Base-by-base conservation (phyloP, 1,140 invertebrate species). In the Meloidogyne exigua region DNA sequence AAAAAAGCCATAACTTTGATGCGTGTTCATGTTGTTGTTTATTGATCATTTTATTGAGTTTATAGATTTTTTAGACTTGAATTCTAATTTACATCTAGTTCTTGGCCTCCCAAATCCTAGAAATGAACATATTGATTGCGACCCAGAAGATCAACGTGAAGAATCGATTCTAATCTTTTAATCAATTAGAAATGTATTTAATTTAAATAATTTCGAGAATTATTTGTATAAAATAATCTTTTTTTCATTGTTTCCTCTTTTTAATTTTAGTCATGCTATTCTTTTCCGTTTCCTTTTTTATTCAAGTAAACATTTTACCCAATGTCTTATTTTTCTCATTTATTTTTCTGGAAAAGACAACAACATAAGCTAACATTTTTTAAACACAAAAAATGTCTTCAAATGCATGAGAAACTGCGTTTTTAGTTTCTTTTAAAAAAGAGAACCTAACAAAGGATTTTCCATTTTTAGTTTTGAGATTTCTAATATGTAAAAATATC, bases 401-500 rank as follows among this genome's bases (percentile, higher is more conserved):
- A n/a, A 57, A 57, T 57, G 49, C 49, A 57, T 57, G 36, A 49
- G 18, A 57, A 57, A 57, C n/a, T 57, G 49, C n/a, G 49, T 57
- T 57, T 7, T n/a, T 18, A n/a, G 18, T 4, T 57, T 57, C 13
- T n/a, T 12, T 57, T 57, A 4, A 57, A 57, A 57, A 49, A 18
- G 13, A 49, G 44, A 18, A 49, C 18, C 18, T 18, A 57, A 18
- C 13, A 57, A 57, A 57, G 49, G n/a, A 57, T 57, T 49, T 49
- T 49, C 13, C 15, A 49, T 57, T 57, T 57, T n/a, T n/a, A 57
- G n/a, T n/a, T n/a, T 57, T 49, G 15, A n/a, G n/a, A n/a, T 15
- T 15, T 18, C 44, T 32, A 7, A 32, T 32, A 39, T 7, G 10
- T 39, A 9, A 10, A 39, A 39, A 39, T 39, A 39, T 39, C 0